phyloP scores from a whole-genome alignment of 1,140 invertebrate genomes.

The Diploscapter pachys region DNA sequence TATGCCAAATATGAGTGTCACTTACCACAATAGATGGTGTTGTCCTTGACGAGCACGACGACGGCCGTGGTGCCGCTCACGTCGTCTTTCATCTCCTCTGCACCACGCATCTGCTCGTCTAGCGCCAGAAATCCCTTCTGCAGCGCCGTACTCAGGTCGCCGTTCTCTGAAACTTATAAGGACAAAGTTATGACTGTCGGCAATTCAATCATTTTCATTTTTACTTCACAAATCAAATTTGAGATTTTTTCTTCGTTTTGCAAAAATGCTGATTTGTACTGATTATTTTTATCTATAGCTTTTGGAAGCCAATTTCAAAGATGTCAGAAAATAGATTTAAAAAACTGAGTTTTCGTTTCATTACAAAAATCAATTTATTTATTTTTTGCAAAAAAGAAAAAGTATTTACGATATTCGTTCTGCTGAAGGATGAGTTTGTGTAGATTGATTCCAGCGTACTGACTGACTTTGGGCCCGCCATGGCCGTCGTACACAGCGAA shows the following conservation, averaged over 20 bases:
- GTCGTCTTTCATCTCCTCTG: conserved; percentile 80
- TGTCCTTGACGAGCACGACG: conserved; percentile 71
- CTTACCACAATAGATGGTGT: conserved; percentile 53
- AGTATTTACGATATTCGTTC: conserved; percentile 64
- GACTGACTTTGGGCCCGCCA: conserved; percentile 64
- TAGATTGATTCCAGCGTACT: conserved; percentile 87
- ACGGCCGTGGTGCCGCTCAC: conserved; percentile 91
- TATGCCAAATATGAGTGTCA: conserved; percentile 2
- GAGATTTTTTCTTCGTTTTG: no score
- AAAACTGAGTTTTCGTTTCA: no score
- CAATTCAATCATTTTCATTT: no score
- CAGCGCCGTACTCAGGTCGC: conserved; percentile 76
- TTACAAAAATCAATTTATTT: no score
- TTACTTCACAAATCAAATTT: no score
- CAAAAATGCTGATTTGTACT: conserved; percentile 1
- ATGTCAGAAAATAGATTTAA: no score
- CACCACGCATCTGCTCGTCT: conserved; percentile 84
- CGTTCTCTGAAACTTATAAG: conserved; percentile 68
- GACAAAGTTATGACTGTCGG: no score
- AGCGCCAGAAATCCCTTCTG: conserved; percentile 84
- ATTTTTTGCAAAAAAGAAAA: no score
- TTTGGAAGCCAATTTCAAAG: no score
- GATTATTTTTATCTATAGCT: no score
- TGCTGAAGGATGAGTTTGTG: conserved; percentile 69
- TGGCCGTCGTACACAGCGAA: conserved; percentile 97